Evolutionary conservation across 2,888 invertebrate species (phyloP), one percentile per base, ranked within the genome.

Genomic region (Pimpla rufipes): DNA sequence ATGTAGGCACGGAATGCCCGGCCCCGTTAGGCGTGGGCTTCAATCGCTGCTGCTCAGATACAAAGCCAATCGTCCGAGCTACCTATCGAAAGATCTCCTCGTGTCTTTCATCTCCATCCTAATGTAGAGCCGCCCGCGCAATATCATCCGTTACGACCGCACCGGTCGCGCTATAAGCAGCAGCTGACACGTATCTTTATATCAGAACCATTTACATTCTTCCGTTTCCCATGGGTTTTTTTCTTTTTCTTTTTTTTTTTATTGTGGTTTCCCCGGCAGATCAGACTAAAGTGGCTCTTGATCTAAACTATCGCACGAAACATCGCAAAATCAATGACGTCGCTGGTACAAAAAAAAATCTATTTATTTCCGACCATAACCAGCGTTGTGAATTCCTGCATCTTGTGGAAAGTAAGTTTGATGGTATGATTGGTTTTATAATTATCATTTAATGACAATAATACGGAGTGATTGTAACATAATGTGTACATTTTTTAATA

Each of bases 41-140:
- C 68, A 74, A 82, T 78, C 74, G 67, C 77, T 73, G 57, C 52
- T 40, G 67, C 66, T 74, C 67, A 55, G 68, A 82, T 78, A 62
- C 78, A 45, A 74, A 82, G 68, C 62, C 81, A 82, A 82, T 81
- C 81, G 74, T 82, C 7, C 47, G 21, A 23, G 52, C 68, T 37
- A 82, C 68, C 52, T 68, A 82, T 82, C 81, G 71, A 70, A 62
- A 78, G 78, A 82, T 82, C 81, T 82, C 68, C 42, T 66, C 66
- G 23, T 16, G 75, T 62, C 47, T 77, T 42, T 42, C 71, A 71
- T 47, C 40, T 18, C 64, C 57, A 40, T 62, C 64, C 23, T 71
- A 21, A 29, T 68, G 55, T 37, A 13, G 50, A 35, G 18, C 35
- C 67, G 59, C 59, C 59, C 59, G 59, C 59, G 59, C 59, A 59